Conservation (phyloP, 2,113 vertebrate species). For the Semnopithecus entellus region DNA sequence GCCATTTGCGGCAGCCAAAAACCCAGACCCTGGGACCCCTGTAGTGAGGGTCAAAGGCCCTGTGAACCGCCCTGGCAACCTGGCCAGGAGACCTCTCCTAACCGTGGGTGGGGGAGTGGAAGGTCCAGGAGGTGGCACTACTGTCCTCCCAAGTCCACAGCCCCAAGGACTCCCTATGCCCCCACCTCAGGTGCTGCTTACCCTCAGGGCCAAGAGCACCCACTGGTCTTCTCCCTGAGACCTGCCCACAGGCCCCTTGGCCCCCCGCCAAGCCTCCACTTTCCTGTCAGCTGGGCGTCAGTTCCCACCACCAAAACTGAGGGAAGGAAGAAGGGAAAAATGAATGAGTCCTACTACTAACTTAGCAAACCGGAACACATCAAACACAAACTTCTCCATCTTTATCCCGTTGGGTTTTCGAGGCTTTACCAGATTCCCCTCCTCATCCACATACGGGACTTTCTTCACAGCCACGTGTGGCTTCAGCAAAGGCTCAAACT, state of each 20-base stretch:
- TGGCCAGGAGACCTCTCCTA: not conserved
- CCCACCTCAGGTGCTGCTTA: no score
- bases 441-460: slow-evolving; percentile 90
- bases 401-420: slow-evolving; percentile 94
- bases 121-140: not conserved
- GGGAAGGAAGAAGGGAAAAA: not conserved
- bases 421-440: slow-evolving; percentile 91
- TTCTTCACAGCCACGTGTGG: slow-evolving; percentile 95
- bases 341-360: slow-evolving; percentile 75
- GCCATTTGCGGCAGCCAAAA: not conserved
- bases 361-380: slow-evolving; percentile 96
- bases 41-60: no score
- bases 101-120: not conserved
- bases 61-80: not conserved
- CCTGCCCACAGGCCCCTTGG: not conserved
- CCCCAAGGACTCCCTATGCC: accelerated
- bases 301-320: not conserved
- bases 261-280: not conserved
- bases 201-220: no score
- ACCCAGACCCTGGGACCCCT: not conserved
- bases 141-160: not conserved
- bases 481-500: slow-evolving; percentile 86
- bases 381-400: slow-evolving; percentile 99
- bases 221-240: not conserved
- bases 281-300: not conserved